phyloP scores from a whole-genome alignment of 2,797 vertebrate species.

The Nannoperca obscura region DNA sequence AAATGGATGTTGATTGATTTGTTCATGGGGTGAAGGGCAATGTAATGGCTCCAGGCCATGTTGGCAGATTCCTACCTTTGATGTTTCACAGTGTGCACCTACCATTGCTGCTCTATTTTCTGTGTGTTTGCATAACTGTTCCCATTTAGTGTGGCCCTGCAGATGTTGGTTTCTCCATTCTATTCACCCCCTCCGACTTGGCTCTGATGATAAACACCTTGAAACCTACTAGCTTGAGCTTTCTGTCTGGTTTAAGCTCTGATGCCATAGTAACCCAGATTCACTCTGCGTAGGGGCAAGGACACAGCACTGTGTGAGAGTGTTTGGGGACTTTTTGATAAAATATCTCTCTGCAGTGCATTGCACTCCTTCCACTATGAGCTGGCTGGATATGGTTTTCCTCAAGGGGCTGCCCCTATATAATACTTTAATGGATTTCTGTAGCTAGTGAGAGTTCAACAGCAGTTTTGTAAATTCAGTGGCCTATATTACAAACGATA shows the following conservation, averaged over 20 bases:
- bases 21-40: conserved; percentile 15
- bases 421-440: conserved; percentile 27
- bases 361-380: conserved; percentile 11
- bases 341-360: conserved; percentile 9
- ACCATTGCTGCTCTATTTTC: conserved; percentile 41
- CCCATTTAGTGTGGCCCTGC: conserved; percentile 37
- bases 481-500: conserved; percentile 8
- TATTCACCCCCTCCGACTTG: conserved; percentile 16
- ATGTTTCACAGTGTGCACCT: conserved; percentile 43
- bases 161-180: conserved; percentile 41
- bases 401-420: conserved; percentile 17
- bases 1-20: conserved; percentile 53
- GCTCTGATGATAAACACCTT: conserved; percentile 52
- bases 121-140: conserved; percentile 56
- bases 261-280: conserved; percentile 40
- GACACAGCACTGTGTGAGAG: not conserved
- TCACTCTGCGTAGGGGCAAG: conserved; percentile 1
- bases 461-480: conserved; percentile 5
- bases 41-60: conserved; percentile 32
- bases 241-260: conserved; percentile 35
- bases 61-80: conserved; percentile 43
- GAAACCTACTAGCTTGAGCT: conserved; percentile 35
- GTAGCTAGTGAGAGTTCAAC: conserved; percentile 11
- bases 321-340: conserved; percentile 21
- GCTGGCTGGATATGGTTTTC: not conserved